Evolutionary conservation across 2,888 invertebrate genomes (phyloP).

Genomic region (Eupelmus urozonus): DNA sequence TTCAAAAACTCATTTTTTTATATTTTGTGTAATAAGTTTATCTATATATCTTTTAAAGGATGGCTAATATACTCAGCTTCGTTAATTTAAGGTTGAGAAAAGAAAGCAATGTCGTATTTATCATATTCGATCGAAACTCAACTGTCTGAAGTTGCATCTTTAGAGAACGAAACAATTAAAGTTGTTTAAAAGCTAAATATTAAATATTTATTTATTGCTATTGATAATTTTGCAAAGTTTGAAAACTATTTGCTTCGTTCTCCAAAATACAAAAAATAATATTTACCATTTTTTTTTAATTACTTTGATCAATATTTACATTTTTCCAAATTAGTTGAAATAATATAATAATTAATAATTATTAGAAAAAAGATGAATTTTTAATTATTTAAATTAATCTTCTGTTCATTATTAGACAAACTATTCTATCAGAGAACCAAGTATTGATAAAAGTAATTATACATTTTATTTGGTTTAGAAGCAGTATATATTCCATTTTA

Average conservation of each 20-base stretch:
- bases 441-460: slow-evolving; percentile 34
- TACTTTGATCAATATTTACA: slow-evolving; percentile 31
- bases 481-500: slow-evolving; percentile 1
- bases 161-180: not conserved
- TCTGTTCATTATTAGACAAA: too few species aligned
- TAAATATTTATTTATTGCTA: not conserved
- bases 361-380: not conserved
- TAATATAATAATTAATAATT: not conserved
- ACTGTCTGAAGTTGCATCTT: not conserved
- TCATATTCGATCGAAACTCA: not conserved
- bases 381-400: not conserved
- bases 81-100: not conserved
- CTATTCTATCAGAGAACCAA: not conserved
- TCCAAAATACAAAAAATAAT: not conserved
- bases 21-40: not conserved
- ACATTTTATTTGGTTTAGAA: not conserved
- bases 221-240: not conserved
- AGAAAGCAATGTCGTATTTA: not conserved
- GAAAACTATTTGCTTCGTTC: not conserved
- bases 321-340: not conserved
- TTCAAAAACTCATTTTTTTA: not conserved
- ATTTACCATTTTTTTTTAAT: slow-evolving; percentile 7
- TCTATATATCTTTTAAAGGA: not conserved
- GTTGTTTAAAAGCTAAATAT: not conserved
- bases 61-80: not conserved